Base-by-base conservation (phyloP, 2,797 vertebrate species). In the Tapera naevia region DNA sequence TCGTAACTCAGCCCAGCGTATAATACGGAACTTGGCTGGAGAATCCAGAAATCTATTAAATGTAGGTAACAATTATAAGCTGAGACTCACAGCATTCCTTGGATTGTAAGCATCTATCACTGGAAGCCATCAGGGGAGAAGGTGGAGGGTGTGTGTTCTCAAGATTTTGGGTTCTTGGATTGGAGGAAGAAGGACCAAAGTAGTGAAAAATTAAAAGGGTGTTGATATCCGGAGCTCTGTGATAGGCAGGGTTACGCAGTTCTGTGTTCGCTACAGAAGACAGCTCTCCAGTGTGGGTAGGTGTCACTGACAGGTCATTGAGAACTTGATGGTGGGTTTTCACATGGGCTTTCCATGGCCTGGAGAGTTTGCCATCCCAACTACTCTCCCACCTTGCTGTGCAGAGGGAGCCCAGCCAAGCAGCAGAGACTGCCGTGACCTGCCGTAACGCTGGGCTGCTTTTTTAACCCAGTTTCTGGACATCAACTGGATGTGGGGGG, bases 1-100 rank as follows among this genome's bases (percentile, higher is more conserved):
- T 92, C 95, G 86, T 96, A 95, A 91, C 86, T 97, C 96, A 96
- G 93, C 76, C 95, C 46, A 50, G 45, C 19, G 46, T 61, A 89
- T 74, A 67, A 65, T 74, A 71, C 78, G 75, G 90, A 67, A 57
- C 89, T 96, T 89, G 96, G 92, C 96, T 95, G 94, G 67, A 92
- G 91, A 84, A 81, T 64, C 73, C 89, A 95, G 62, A 65, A 80
- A 93, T 91, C 93, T 94, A 75, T 94, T 90, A 86, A 91, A 64
- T 7, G 57, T 22, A 88, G 89, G 92, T 78, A 93, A 58, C 83
- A 91, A 89, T 87, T 81, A 74, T 19, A 54, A 92, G 83, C 37
- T 5, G 86, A 89, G 88, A 86, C 45, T 19, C 35, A 50, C 57
- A 53, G 66, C 73, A 25, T 81, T 96, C 80, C 65, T 82, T 80